phyloP scores from a whole-genome alignment of 2,113 vertebrate species.

The Peromyscus californicus region DNA sequence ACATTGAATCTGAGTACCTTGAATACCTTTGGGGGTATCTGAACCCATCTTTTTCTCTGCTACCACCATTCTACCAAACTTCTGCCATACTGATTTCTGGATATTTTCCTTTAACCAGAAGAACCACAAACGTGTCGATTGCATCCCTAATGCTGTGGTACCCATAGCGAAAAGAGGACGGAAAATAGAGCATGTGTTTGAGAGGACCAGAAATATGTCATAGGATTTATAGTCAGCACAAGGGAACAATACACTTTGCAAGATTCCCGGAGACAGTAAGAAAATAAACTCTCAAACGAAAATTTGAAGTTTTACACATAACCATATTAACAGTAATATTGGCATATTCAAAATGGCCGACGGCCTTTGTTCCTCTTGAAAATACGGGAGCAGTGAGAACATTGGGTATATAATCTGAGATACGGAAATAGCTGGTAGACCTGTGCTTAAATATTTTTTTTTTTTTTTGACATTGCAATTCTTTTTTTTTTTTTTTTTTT shows the following conservation, averaged over 20 bases:
- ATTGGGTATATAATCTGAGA: not conserved
- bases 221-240: slow-evolving; percentile 51
- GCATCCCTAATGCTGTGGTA: slow-evolving; percentile 10
- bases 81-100: not conserved
- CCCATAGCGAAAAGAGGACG: not conserved
- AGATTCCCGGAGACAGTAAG: slow-evolving; percentile 60
- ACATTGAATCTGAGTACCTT: not conserved
- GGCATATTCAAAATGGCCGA: slow-evolving; percentile 29
- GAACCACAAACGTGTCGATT: slow-evolving; percentile 26
- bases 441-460: not conserved
- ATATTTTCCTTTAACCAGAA: slow-evolving; percentile 14
- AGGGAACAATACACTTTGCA: slow-evolving; percentile 23
- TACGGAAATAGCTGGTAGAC: slow-evolving; percentile 41
- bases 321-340: slow-evolving; percentile 41
- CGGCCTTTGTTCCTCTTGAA: slow-evolving; percentile 51
- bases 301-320: slow-evolving; percentile 51
- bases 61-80: not conserved
- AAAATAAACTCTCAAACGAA: slow-evolving; percentile 42
- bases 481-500: too few relatives aligned
- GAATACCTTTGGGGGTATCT: not conserved
- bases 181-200: not conserved
- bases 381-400: not conserved
- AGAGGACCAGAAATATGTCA: slow-evolving; percentile 34
- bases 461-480: too few relatives aligned
- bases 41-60: not conserved